Conservation (phyloP, 2,888 invertebrate genomes). For the Meteorus colon region DNA sequence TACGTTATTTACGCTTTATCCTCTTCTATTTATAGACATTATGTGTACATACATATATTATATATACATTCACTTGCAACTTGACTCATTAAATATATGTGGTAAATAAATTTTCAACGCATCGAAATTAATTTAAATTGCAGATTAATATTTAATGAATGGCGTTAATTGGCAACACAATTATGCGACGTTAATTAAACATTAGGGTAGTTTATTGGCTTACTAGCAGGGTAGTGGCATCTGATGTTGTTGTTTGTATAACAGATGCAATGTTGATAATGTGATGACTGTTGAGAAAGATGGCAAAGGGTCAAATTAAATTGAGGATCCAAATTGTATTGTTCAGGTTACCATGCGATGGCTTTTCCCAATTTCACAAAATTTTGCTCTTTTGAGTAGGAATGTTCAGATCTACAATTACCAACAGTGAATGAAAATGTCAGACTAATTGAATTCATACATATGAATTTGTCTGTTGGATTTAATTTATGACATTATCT, state of each 20-base stretch:
- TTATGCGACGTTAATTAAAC: conserved; percentile 71
- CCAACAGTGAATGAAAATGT: no score
- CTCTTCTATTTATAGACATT: neutral
- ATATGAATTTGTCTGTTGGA: no score
- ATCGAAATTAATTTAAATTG: conserved; percentile 72
- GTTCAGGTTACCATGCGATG: conserved; percentile 14
- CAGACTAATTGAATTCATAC: no score
- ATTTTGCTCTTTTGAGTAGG: neutral
- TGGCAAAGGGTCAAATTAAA: neutral
- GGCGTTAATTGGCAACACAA: conserved; percentile 68
- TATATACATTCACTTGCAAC: conserved; percentile 58
- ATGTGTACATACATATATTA: conserved; percentile 16
- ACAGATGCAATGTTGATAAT: neutral
- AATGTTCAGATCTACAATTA: neutral
- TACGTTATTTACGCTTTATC: neutral
- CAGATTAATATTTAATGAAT: conserved; percentile 71
- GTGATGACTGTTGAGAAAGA: neutral
- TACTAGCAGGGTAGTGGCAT: conserved; percentile 20
- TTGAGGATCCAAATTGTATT: neutral
- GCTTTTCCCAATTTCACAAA: neutral
- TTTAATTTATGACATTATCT: no score
- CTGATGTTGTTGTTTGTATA: conserved; percentile 4
- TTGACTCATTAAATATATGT: conserved; percentile 64
- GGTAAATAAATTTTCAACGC: conserved; percentile 71
- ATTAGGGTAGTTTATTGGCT: conserved; percentile 56